Evolutionary conservation across 2,797 vertebrate genomes (phyloP), one percentile per base, ranked within the genome.

Genomic region (Spea hammondii): DNA sequence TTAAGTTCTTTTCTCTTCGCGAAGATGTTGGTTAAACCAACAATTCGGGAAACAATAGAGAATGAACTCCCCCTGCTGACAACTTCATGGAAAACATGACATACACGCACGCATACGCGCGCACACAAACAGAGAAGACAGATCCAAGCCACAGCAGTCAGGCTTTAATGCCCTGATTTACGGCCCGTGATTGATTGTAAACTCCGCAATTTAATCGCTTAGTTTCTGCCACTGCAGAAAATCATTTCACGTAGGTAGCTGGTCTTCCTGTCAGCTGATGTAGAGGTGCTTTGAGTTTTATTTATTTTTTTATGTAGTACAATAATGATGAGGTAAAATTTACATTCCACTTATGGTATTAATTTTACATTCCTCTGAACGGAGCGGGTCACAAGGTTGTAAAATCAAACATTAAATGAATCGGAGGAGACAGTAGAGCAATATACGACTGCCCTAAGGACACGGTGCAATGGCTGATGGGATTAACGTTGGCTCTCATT

Each of bases 11-110:
- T n/a, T 32, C 32, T 11, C 46, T 70, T 66, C 9, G 32, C 48
- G 46, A 12, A 51, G 8, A 46, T 11, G 47, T 5, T 73, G 65
- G 32, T 65, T 64, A 75, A 54, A 17, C 53, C 12, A 66, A 77
- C 70, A 62, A 13, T 13, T 13, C 72, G 64, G 59, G 84, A 87
- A 95, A 94, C 94, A 93, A 95, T 92, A 97, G 97, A 94, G 92
- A 95, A 91, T 96, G 91, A 94, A 94, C 97, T 98, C 97, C 97
- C 97, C 95, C 97, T 99, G 91, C 95, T 96, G 97, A 90, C 92
- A 86, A 83, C 83, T 89, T 80, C 59, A 73, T 83, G 94, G 89
- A 96, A 92, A 95, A 92, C 94, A 88, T 85, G 78, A 88, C 84
- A 86, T 65, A 83, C 83, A 72, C 17, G 17, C 17, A 17, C 32